Percentiles rank a stretch among this genome's conserved stretches.
Conservation (phyloP, 1,140 invertebrate genomes). For the Nephila pilipes region DNA sequence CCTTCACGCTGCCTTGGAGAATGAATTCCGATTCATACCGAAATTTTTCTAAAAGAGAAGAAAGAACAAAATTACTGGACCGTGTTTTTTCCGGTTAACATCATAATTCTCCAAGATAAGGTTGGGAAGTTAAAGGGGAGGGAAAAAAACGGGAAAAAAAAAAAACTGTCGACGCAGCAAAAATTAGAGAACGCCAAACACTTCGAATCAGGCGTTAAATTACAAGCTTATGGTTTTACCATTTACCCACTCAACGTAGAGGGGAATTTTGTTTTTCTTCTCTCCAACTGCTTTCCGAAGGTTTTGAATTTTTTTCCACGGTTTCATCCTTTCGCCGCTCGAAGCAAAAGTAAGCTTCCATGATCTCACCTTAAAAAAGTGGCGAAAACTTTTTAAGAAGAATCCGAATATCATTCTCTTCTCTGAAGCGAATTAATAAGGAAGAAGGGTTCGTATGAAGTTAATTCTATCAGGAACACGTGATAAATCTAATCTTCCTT, state of each 20-base stretch:
- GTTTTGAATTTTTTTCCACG: not conserved
- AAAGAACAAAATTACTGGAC: not conserved
- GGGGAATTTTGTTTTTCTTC: not conserved
- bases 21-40: slow-evolving; percentile 13
- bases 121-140: not conserved
- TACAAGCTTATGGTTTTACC: slow-evolving; percentile 18
- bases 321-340: not conserved
- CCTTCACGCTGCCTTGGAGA: not conserved
- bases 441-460: not conserved
- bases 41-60: not conserved
- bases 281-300: no score
- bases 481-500: not conserved
- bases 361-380: not conserved
- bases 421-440: not conserved
- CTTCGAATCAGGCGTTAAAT: slow-evolving; percentile 11
- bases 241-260: not conserved
- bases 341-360: not conserved
- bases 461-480: not conserved
- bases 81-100: slow-evolving; percentile 11
- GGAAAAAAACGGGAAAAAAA: not conserved
- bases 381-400: not conserved
- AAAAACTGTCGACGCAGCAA: not conserved
- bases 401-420: not conserved
- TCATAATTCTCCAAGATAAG: not conserved
- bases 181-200: slow-evolving; percentile 16